Conservation (phyloP, 2,797 vertebrate genomes). For the Eulemur mongoz region DNA sequence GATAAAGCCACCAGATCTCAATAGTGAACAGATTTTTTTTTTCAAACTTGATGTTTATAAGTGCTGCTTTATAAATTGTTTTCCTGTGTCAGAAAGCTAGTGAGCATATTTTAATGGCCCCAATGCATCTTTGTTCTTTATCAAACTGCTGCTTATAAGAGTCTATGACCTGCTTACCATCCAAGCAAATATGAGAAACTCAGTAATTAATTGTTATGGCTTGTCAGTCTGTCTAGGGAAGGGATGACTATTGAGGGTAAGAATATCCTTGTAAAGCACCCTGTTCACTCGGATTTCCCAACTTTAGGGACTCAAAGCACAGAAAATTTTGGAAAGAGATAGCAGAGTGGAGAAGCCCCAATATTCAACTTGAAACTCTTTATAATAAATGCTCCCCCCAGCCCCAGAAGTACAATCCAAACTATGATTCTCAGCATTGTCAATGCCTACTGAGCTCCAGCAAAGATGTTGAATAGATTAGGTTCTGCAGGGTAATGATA, state of each 20-base stretch:
- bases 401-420: not conserved
- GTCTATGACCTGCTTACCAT: conserved; percentile 68
- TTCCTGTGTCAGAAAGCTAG: not conserved
- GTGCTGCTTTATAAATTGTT: not conserved
- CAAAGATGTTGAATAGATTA: not conserved
- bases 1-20: conserved; percentile 44
- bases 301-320: not conserved
- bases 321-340: not conserved
- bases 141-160: conserved; percentile 39
- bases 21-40: not conserved
- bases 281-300: not conserved
- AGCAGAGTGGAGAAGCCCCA: not conserved
- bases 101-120: not conserved
- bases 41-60: not conserved
- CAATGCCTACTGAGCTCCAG: not conserved
- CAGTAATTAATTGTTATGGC: conserved; percentile 29
- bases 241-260: not conserved
- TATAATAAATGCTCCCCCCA: not conserved
- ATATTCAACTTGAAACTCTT: not conserved
- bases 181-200: conserved; percentile 34
- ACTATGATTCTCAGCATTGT: not conserved
- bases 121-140: not conserved
- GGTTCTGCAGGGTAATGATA: not conserved
- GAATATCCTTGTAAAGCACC: not conserved
- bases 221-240: conserved; percentile 47